Base-by-base conservation (phyloP, 2,113 vertebrate genomes). In the Oryzias woworae region DNA sequence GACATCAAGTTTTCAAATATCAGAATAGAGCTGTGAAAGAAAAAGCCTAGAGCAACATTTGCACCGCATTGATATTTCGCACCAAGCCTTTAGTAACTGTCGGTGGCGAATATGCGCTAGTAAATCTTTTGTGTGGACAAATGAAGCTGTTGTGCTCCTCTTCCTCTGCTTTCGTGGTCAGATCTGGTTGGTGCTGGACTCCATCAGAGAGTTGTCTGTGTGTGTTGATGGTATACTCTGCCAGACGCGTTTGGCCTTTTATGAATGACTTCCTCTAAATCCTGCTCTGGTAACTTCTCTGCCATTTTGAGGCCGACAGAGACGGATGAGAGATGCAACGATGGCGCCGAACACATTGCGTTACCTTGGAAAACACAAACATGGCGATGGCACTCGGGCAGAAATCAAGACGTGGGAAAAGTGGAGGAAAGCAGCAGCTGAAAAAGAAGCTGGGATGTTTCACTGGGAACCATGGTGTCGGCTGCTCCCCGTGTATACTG, bases 141-240 rank as follows among this genome's bases (percentile, higher is more conserved):
- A 87, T 69, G 79, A 76, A 80, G 68, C 74, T 72, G 81, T 88
- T 88, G 85, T 80, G 69, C 83, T 83, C 78, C 73, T 83, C 77
- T 82, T 87, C 81, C 66, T 82, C 67, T 78, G 66, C 50, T 10
- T 60, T 69, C 47, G 61, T 75, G 85, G 81, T 78, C 67, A 53
- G 81, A 80, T 80, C 83, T 49, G 59, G 77, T 55, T 80, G 41
- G 73, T 26, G 53, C 79, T 54, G 20, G 80, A 64, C 62, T 79
- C 60, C 3, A 50, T 69, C 49, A 69, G 62, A 75, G 43, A 28
- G 48, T 55, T 41, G 69, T 73, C 62, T 62, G 16, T 56, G 53
- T 58, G 47, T 45, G 65, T 54, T 7, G 47, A 48, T 47, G 71
- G 72, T 4, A 10, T 52, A 8, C 63, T 71, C 54, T 69, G 42